Percentiles rank a stretch among this genome's conserved stretches.
phyloP scores from a whole-genome alignment of 2,113 vertebrate species.

The Pongo abelii region DNA sequence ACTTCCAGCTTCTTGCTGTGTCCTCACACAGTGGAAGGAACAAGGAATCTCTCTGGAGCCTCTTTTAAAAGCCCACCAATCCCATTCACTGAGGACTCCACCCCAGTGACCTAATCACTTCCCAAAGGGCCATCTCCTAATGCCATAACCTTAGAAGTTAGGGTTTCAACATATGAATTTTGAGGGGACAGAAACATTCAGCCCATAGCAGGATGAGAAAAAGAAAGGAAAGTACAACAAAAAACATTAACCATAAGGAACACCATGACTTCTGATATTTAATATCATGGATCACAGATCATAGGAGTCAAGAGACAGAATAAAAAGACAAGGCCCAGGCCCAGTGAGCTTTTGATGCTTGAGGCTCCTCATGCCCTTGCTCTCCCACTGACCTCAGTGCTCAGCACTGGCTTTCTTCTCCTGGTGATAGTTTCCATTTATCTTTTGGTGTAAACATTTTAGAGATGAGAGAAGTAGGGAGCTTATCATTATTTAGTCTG shows the following conservation, averaged over 20 bases:
- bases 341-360: background rate
- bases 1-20: background rate
- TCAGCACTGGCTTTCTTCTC: background rate
- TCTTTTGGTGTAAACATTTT: conserved; percentile 22
- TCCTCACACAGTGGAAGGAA: background rate
- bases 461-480: background rate
- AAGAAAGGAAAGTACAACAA: background rate
- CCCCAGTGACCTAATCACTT: background rate
- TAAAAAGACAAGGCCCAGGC: background rate
- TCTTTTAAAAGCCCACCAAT: background rate
- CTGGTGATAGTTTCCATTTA: background rate
- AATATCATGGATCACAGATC: background rate
- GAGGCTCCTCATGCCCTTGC: background rate
- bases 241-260: background rate
- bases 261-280: background rate
- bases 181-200: background rate
- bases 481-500: background rate
- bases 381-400: background rate
- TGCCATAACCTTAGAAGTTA: background rate
- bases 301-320: background rate
- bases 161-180: background rate
- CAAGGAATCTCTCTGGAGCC: too few relatives aligned
- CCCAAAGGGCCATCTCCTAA: too few relatives aligned
- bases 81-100: too few relatives aligned
- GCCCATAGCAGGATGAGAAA: background rate